Conservation (phyloP, 92 coral and sea anemone species). For the Zoanthus sociatus region DNA sequence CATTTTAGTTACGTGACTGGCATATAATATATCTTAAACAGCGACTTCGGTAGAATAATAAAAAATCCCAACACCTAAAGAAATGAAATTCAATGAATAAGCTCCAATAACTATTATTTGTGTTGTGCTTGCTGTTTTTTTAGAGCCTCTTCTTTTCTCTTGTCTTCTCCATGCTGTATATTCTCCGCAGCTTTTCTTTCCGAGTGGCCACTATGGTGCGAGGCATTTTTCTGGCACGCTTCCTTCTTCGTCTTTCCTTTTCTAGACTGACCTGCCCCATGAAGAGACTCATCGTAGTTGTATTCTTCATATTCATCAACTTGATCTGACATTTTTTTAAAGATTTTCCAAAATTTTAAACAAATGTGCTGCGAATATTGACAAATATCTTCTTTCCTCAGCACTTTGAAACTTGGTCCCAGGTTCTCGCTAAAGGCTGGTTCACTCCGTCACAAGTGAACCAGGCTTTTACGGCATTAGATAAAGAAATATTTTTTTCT, state of each 20-base stretch:
- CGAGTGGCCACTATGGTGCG: conserved; percentile 73
- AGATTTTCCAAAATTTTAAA: too few relatives aligned
- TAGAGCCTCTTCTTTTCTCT: conserved; percentile 77
- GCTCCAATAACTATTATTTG: not conserved
- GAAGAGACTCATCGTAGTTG: conserved; percentile 89
- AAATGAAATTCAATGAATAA: not conserved
- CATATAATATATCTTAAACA: too few relatives aligned
- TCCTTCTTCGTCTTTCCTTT: conserved; percentile 93
- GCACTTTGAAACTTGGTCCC: not conserved
- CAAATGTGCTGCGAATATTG: not conserved
- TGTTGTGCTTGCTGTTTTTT: conserved; percentile 63
- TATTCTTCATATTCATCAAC: conserved; percentile 89
- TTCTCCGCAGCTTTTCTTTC: conserved; percentile 91
- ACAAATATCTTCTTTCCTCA: not conserved
- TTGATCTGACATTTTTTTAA: conserved; percentile 67
- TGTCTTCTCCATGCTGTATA: conserved; percentile 95
- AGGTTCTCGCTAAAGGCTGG: not conserved
- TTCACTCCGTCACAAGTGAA: too few relatives aligned
- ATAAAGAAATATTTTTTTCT: too few relatives aligned
- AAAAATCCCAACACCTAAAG: conserved; percentile 38
- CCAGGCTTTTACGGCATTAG: too few relatives aligned
- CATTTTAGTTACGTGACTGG: not conserved
- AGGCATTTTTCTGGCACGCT: conserved; percentile 78
- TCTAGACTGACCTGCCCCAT: conserved; percentile 68
- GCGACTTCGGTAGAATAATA: not conserved